Conservation (phyloP, 1,140 invertebrate genomes). For the Fopius arisanus region DNA sequence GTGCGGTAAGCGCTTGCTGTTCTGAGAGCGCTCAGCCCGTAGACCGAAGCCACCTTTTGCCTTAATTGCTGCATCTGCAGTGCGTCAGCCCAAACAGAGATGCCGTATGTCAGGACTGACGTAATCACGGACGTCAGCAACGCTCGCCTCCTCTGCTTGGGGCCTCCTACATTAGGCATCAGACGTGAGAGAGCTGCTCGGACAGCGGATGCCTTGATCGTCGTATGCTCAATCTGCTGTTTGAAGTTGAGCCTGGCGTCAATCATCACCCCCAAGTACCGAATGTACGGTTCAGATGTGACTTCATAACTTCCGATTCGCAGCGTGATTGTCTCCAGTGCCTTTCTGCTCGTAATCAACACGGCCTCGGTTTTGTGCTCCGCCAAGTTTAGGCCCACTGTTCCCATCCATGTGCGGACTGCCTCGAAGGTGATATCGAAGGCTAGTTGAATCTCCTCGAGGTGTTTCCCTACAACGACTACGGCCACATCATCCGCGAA, state of each 20-base stretch:
- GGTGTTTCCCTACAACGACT: background rate
- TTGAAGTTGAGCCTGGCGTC: slow-evolving; percentile 27
- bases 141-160: slow-evolving; percentile 18
- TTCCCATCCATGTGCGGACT: slow-evolving; percentile 18
- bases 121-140: slow-evolving; percentile 23
- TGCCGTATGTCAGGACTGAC: slow-evolving; percentile 20
- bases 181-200: slow-evolving; percentile 4
- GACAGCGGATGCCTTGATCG: slow-evolving; percentile 18
- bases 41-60: slow-evolving; percentile 18
- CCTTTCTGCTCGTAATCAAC: background rate
- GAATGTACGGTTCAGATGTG: slow-evolving; percentile 25
- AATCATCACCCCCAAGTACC: slow-evolving; percentile 27
- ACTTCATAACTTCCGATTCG: slow-evolving; percentile 10
- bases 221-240: slow-evolving; percentile 13
- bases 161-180: slow-evolving; percentile 20
- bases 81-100: slow-evolving; percentile 21
- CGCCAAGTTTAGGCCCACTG: background rate
- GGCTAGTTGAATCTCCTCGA: background rate
- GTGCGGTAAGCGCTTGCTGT: slow-evolving; percentile 34
- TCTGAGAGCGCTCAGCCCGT: slow-evolving; percentile 10
- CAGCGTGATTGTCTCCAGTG: background rate
- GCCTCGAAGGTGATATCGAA: background rate
- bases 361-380: slow-evolving; percentile 21
- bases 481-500: too few relatives aligned
- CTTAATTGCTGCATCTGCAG: slow-evolving; percentile 13